Evolutionary conservation across 2,888 invertebrate genomes (phyloP), one percentile per base, ranked within the genome.

Genomic region (Zootermopsis nevadensis): DNA sequence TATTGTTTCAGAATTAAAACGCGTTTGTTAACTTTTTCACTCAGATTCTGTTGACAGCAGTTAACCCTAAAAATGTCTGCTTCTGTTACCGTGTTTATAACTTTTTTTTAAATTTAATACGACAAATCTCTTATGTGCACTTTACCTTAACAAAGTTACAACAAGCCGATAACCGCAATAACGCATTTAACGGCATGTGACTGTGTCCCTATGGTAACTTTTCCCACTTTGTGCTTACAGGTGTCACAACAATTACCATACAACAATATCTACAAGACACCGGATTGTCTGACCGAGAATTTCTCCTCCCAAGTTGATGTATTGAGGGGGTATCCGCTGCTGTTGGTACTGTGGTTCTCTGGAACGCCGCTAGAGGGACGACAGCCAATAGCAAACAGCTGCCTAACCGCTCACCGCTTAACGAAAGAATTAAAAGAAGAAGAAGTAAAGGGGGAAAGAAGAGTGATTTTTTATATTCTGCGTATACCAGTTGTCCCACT

Each of bases 331-430:
- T 82, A 24, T 42, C 74, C 74, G 72, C 82, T 38, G 74, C 60
- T 79, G 66, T 31, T 60, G 60, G 66, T 66, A n/a, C 35, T 69
- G 55, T 83, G 82, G 82, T 84, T 84, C 76, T 27, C 42, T 33
- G 33, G 67, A 53, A 72, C 81, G 81, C 83, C 84, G 60, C 82
- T 60, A 83, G 84, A 84, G 84, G 81, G 84, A 83, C 82, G 33
- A 77, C 77, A 66, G 72, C 80, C 84, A 80, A 76, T 76, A 72
- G 82, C 79, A 83, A 84, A 82, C 84, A 84, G 84, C 84, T 84
- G 84, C 82, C 55, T 15, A 79, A 35, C 74, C 74, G 38, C 74
- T 74, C 74, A 38, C 74, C 74, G 74, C 38, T 74, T 74, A 74
- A 33, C n/a, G 74, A 74, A 74, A 74, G 74, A 74, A 74, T 74